Evolutionary conservation across 2,888 invertebrate species (phyloP).

Genomic region (Amblyjoppa fuscipennis): DNA sequence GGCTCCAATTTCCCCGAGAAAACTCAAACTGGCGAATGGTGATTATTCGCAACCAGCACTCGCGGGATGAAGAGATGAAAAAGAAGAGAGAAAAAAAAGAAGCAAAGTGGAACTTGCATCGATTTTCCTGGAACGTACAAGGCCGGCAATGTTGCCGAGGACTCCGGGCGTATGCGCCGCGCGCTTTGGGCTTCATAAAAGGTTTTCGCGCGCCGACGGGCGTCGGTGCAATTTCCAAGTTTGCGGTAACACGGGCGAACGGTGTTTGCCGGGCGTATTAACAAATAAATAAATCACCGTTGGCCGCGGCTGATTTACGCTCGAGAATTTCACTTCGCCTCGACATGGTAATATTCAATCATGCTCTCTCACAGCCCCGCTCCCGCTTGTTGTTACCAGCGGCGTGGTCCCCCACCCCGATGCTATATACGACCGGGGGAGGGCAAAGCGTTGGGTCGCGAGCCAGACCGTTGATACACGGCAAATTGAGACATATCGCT

Average conservation of each 20-base stretch:
- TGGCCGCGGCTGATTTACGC: constrained; percentile 67
- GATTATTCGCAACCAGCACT: constrained; percentile 65
- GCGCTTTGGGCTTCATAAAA: constrained; percentile 25
- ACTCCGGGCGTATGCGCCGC: constrained; percentile 7
- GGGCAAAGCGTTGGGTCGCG: constrained; percentile 38
- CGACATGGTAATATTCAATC: constrained; percentile 64
- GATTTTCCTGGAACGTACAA: constrained; percentile 41
- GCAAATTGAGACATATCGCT: constrained; percentile 70
- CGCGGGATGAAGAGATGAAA: constrained; percentile 50
- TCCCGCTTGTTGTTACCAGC: constrained; percentile 49
- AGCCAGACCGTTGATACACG: constrained; percentile 50
- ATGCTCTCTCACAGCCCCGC: constrained; percentile 14
- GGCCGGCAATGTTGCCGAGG: constrained; percentile 34
- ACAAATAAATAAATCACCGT: constrained; percentile 75
- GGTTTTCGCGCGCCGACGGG: constrained; percentile 26
- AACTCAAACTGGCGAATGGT: constrained; percentile 58
- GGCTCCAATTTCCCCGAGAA: constrained; percentile 61
- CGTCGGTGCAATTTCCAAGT: constrained; percentile 70
- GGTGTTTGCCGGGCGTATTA: constrained; percentile 63
- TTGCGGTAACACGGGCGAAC: constrained; percentile 59
- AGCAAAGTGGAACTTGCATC: constrained; percentile 24
- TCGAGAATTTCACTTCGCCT: constrained; percentile 57
- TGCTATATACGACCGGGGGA: neutral
- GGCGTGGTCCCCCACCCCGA: neutral
- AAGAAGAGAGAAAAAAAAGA: constrained; percentile 16